Evolutionary conservation across 2,797 vertebrate genomes (phyloP).

Genomic region (Sebastolobus altivelis): DNA sequence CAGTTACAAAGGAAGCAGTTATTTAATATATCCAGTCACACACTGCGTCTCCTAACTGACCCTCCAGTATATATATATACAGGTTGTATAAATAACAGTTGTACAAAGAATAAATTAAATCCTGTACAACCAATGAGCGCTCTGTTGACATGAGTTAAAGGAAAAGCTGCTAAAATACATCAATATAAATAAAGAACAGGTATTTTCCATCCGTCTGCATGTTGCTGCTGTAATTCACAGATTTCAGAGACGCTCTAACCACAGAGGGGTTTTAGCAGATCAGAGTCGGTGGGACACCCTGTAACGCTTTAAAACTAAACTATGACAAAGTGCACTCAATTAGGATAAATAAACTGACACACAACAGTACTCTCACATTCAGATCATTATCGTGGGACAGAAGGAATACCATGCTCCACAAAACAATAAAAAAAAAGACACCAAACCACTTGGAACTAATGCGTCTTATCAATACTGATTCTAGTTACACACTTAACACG

Average conservation of each 20-base stretch:
- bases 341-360: constrained; percentile 63
- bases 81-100: constrained; percentile 69
- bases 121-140: constrained; percentile 41
- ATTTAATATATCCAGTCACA: constrained; percentile 32
- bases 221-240: constrained; percentile 51
- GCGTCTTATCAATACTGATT: constrained; percentile 17
- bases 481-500: constrained; percentile 59
- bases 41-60: constrained; percentile 34
- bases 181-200: constrained; percentile 53
- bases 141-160: constrained; percentile 21
- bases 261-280: constrained; percentile 29
- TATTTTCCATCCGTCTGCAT: constrained; percentile 37
- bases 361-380: constrained; percentile 57
- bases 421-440: constrained; percentile 37
- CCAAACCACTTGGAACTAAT: constrained; percentile 35
- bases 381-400: constrained; percentile 45
- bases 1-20: constrained; percentile 38
- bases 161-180: constrained; percentile 17
- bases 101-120: constrained; percentile 73
- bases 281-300: constrained; percentile 41
- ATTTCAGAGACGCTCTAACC: constrained; percentile 43
- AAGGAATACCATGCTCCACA: constrained; percentile 38
- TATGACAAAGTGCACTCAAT: constrained; percentile 77
- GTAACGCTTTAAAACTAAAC: constrained; percentile 56
- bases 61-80: constrained; percentile 38